These are phyloP conservation scores for Phyllostomus discolor DNA, from an alignment of 2,113 vertebrate genomes.

Conservation along the genomic window DNA sequence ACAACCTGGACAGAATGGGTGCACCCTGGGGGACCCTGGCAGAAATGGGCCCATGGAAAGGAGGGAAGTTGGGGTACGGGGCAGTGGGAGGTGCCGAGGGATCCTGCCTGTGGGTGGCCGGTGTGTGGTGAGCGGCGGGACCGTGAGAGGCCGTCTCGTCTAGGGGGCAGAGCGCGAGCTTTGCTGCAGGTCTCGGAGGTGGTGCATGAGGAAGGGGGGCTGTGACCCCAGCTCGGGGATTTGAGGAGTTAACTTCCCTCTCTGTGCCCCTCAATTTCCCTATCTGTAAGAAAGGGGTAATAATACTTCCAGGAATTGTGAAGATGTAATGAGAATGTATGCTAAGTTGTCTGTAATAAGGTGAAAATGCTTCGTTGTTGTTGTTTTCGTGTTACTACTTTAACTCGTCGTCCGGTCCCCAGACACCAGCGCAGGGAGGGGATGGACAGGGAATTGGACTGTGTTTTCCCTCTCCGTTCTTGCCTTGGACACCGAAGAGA, in stretches of 20 bases:
- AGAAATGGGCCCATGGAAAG: background rate
- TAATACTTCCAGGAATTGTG: background rate
- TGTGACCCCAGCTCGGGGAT: background rate
- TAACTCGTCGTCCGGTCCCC: background rate
- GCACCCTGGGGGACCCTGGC: background rate
- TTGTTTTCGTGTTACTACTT: background rate
- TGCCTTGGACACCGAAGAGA: background rate
- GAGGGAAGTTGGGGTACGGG: too few species aligned
- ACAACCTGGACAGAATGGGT: background rate
- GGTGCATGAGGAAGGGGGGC: too few species aligned
- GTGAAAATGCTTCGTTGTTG: background rate
- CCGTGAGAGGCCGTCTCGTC: accelerated
- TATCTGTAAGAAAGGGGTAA: background rate
- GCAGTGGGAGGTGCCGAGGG: background rate
- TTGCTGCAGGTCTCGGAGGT: background rate
- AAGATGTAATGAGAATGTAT: background rate
- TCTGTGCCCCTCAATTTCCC: background rate
- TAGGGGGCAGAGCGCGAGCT: background rate
- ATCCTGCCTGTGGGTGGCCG: background rate
- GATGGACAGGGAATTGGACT: background rate
- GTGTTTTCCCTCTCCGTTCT: background rate
- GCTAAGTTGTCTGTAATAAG: background rate
- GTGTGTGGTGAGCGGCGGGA: background rate
- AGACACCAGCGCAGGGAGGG: background rate
- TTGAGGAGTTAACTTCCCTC: background rate